phyloP scores from a whole-genome alignment of 2,888 invertebrate species.

The Tetramorium bicarinatum region DNA sequence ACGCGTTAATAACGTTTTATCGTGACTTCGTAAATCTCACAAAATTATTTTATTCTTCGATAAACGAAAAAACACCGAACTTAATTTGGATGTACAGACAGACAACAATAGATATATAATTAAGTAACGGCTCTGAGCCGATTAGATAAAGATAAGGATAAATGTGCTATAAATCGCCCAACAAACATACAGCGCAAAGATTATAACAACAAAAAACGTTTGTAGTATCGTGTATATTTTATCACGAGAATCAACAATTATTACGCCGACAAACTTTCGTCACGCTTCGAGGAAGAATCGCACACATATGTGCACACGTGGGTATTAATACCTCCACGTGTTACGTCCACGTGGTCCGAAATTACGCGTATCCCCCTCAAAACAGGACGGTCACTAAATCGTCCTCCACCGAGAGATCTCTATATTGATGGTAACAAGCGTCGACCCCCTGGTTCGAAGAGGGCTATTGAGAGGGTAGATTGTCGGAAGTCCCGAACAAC shows the following conservation, averaged over 20 bases:
- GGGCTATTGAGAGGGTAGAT: slow-evolving; percentile 23
- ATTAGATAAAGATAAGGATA: not conserved
- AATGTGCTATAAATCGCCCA: not conserved
- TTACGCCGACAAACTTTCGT: not conserved
- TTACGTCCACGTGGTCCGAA: slow-evolving; percentile 65
- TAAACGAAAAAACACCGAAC: not conserved
- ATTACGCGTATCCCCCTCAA: slow-evolving; percentile 56
- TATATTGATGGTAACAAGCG: slow-evolving; percentile 41
- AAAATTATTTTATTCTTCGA: not conserved
- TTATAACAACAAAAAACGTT: not conserved
- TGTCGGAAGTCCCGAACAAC: not conserved
- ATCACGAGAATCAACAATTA: not conserved
- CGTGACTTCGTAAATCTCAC: slow-evolving; percentile 13
- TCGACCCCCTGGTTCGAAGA: slow-evolving; percentile 15
- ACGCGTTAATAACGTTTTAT: not conserved
- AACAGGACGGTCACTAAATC: slow-evolving; percentile 59
- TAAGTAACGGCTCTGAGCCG: not conserved
- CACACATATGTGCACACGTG: not conserved
- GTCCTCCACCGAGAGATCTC: slow-evolving; percentile 49
- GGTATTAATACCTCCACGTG: slow-evolving; percentile 33
- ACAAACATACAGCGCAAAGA: not conserved
- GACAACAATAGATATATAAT: not conserved
- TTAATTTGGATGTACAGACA: not conserved
- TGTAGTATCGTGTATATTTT: not conserved
- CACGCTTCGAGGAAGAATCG: slow-evolving; percentile 1